These are phyloP conservation scores for Chrysodeixis includens DNA, from an alignment of 2,888 invertebrate genomes.

Conservation along the genomic window DNA sequence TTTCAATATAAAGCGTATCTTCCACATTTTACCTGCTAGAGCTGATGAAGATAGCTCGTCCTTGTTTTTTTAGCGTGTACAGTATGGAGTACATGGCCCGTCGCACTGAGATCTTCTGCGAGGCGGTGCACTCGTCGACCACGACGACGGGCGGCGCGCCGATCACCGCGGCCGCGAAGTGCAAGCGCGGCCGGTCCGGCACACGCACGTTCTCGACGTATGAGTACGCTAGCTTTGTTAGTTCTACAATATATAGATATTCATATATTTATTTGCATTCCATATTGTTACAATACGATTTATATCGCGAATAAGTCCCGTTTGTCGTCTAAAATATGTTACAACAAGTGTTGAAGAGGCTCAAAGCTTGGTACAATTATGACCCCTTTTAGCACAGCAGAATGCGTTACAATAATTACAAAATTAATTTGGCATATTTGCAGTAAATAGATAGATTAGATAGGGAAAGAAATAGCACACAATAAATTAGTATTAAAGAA, in stretches of 20 bases:
- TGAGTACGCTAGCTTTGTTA: slow-evolving; percentile 48
- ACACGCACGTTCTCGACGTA: slow-evolving; percentile 50
- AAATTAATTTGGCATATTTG: too few species aligned
- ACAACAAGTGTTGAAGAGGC: too few species aligned
- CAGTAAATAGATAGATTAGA: too few species aligned
- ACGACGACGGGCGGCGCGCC: slow-evolving; percentile 78
- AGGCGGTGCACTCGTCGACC: slow-evolving; percentile 78
- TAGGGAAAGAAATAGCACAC: too few species aligned
- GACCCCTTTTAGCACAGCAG: too few species aligned
- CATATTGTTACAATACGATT: too few species aligned
- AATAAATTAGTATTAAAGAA: too few species aligned
- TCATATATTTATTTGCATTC: neutral
- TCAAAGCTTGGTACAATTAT: too few species aligned
- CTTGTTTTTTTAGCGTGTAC: slow-evolving; percentile 69
- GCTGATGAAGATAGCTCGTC: slow-evolving; percentile 74
- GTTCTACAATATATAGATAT: slow-evolving; percentile 52
- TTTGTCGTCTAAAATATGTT: too few species aligned
- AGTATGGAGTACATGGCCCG: slow-evolving; percentile 79
- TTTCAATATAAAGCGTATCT: too few species aligned
- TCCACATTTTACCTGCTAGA: slow-evolving; percentile 74
- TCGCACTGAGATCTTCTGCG: slow-evolving; percentile 73
- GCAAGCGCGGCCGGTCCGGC: slow-evolving; percentile 61
- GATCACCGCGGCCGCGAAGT: slow-evolving; percentile 77
- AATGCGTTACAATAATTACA: too few species aligned
- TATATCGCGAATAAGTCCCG: too few species aligned